Percentiles rank a stretch among this genome's conserved stretches.
These are phyloP conservation scores for Dipodomys stephensi DNA, from an alignment of 2,113 vertebrate species.

Conservation along the genomic window DNA sequence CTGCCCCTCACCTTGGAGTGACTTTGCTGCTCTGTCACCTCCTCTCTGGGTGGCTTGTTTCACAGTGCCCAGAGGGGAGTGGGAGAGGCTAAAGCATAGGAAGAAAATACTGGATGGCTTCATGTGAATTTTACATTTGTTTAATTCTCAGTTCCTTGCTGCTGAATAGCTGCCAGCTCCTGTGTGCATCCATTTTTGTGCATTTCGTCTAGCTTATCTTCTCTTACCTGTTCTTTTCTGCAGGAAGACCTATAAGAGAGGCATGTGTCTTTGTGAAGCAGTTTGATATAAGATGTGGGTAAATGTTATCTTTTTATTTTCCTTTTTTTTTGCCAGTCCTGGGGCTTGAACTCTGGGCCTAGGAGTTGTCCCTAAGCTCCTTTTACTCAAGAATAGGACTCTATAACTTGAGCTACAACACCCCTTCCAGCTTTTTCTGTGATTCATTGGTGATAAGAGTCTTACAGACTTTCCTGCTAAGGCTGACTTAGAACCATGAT, in stretches of 20 bases:
- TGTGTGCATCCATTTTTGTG: too few relatives aligned
- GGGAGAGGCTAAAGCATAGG: background rate
- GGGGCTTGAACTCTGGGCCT: too few relatives aligned
- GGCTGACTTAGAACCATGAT: too few relatives aligned
- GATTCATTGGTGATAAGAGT: too few relatives aligned
- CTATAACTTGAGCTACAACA: too few relatives aligned
- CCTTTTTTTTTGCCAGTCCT: background rate
- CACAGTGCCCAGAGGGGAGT: background rate
- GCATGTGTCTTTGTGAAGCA: background rate
- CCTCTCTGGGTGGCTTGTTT: background rate
- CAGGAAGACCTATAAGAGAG: background rate
- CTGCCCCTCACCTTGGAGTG: background rate
- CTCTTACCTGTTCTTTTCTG: background rate
- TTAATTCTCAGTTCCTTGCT: rapidly evolving
- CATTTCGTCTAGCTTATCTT: background rate
- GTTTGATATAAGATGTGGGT: background rate
- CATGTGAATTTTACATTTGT: background rate
- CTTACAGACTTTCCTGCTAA: too few relatives aligned
- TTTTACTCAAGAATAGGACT: too few relatives aligned
- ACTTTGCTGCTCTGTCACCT: background rate
- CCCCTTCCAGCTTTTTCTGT: too few relatives aligned
- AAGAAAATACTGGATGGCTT: background rate
- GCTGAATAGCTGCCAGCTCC: background rate
- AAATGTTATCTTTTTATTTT: background rate
- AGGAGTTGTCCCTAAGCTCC: too few relatives aligned